Evolutionary conservation across 2,888 invertebrate genomes (phyloP).

Genomic region (Thumatha senex): DNA sequence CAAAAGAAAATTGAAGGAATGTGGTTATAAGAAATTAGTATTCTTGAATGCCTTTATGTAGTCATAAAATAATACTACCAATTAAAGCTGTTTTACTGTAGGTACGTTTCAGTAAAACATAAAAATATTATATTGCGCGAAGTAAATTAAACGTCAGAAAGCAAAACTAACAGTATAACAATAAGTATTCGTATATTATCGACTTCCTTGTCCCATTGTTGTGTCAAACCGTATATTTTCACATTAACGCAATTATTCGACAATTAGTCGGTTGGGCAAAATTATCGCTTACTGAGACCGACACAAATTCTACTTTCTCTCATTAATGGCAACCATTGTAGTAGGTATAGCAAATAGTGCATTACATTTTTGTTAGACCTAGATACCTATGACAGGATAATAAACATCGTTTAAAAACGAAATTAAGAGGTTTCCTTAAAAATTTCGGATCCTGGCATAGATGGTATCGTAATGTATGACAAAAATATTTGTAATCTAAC

Average conservation of each 20-base stretch:
- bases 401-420: too few species aligned
- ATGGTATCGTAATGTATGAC: too few species aligned
- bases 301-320: constrained; percentile 64
- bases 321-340: constrained; percentile 64
- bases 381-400: too few species aligned
- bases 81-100: constrained; percentile 9
- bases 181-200: constrained; percentile 50
- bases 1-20: neutral
- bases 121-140: constrained; percentile 20
- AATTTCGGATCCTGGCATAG: too few species aligned
- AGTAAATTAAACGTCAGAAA: constrained; percentile 21
- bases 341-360: too few species aligned
- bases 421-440: too few species aligned
- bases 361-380: too few species aligned
- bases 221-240: constrained; percentile 78
- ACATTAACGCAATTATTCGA: constrained; percentile 81
- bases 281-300: constrained; percentile 63
- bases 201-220: constrained; percentile 74
- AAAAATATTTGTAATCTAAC: too few species aligned
- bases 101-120: constrained; percentile 1
- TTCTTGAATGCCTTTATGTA: neutral
- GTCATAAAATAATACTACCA: constrained; percentile 3
- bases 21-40: neutral
- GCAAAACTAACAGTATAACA: constrained; percentile 37
- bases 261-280: constrained; percentile 73